Evolutionary conservation across 1,140 invertebrate genomes (phyloP).

Genomic region (Drosophila bocki): DNA sequence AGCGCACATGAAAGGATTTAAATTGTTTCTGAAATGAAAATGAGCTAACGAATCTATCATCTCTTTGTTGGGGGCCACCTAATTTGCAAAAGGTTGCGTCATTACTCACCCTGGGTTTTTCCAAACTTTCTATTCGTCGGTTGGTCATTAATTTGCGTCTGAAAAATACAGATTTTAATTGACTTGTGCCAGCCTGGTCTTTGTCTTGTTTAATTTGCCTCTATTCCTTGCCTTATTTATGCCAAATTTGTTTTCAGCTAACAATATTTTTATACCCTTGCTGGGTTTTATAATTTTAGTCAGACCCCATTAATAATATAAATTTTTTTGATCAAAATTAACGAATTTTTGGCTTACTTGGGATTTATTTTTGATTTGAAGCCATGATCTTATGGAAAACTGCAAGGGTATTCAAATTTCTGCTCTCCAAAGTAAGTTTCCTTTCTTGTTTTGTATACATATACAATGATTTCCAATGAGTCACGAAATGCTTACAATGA

Average conservation of each 20-base stretch:
- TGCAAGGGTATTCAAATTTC: no score
- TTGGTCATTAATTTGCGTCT: background rate
- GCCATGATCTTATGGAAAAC: no score
- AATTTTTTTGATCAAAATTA: no score
- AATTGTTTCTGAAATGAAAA: background rate
- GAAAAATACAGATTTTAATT: background rate
- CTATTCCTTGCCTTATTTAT: background rate
- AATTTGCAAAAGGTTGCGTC: slow-evolving; percentile 1
- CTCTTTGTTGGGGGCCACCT: background rate
- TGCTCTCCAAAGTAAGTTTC: no score
- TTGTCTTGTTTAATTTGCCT: background rate
- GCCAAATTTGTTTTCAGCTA: slow-evolving; percentile 5
- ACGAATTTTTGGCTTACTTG: no score
- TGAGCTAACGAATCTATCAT: background rate
- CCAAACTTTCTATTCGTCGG: background rate
- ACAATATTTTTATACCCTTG: slow-evolving; percentile 1
- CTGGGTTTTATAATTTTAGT: no score
- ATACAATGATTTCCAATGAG: slow-evolving; percentile 30
- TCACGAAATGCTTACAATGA: slow-evolving; percentile 5
- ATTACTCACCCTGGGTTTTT: background rate
- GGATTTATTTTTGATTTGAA: no score
- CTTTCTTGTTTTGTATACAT: slow-evolving; percentile 15
- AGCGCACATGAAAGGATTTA: slow-evolving; percentile 1
- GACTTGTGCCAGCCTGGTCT: slow-evolving; percentile 1
- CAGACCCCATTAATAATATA: no score